A percentile compares a stretch with the other conserved stretches of the same genome.
Conservation (phyloP, 92 coral and sea anemone species). For the Scolanthus callimorphus region DNA sequence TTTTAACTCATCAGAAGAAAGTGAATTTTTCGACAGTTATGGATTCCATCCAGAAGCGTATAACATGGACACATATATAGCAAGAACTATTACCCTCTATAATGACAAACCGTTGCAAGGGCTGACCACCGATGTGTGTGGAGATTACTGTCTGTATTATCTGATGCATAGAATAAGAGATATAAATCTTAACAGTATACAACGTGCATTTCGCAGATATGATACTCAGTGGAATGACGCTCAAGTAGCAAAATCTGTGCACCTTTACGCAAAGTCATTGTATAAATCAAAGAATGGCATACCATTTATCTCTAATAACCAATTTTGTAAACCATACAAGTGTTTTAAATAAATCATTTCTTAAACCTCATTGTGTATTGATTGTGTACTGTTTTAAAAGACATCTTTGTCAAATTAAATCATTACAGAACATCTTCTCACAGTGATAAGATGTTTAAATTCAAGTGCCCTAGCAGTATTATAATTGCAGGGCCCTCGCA, state of each 20-base stretch:
- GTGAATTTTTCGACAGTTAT: constrained; percentile 41
- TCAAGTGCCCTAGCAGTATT: constrained; percentile 11
- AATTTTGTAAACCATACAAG: not conserved
- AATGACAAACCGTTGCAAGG: constrained; percentile 14
- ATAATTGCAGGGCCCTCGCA: constrained; percentile 14
- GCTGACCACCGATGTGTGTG: constrained; percentile 19
- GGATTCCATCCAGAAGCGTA: constrained; percentile 19
- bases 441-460: not conserved
- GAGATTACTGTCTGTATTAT: constrained; percentile 20
- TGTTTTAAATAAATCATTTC: not conserved
- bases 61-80: not conserved
- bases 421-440: not conserved
- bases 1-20: not conserved
- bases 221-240: constrained; percentile 19
- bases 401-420: no score
- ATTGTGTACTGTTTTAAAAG: no score
- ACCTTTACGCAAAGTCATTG: not conserved
- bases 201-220: not conserved
- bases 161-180: constrained; percentile 15
- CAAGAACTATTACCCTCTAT: not conserved
- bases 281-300: not conserved
- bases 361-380: not conserved
- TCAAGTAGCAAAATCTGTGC: constrained; percentile 15
- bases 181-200: constrained; percentile 5
- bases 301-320: not conserved